phyloP scores from a whole-genome alignment of 2,797 vertebrate genomes.

The Sebastes reedi region DNA sequence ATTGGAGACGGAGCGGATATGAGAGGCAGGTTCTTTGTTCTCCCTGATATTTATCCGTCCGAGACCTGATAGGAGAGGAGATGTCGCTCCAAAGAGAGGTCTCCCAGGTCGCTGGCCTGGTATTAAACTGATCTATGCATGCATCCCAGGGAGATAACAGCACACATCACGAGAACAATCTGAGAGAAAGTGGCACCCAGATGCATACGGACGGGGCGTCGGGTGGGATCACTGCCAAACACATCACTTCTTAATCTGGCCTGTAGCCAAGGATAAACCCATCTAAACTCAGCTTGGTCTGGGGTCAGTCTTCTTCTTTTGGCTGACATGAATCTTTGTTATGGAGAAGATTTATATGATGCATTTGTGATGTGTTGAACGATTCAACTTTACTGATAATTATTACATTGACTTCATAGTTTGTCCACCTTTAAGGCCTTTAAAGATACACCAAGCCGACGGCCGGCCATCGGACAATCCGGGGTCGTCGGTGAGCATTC shows the following conservation, averaged over 20 bases:
- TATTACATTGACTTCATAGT: not conserved
- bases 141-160: constrained; percentile 54
- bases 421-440: not conserved
- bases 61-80: constrained; percentile 8
- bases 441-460: not conserved
- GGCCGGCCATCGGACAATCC: too few species aligned
- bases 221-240: constrained; percentile 12
- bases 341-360: not conserved
- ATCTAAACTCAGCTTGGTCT: not conserved
- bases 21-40: constrained; percentile 57
- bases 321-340: not conserved
- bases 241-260: constrained; percentile 3
- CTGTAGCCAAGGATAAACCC: constrained; percentile 17
- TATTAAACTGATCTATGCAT: constrained; percentile 59
- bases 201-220: not conserved
- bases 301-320: not conserved
- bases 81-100: constrained; percentile 37
- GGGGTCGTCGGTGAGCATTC: too few species aligned
- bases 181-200: constrained; percentile 29
- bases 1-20: constrained; percentile 36
- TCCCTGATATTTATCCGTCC: constrained; percentile 59
- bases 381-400: not conserved
- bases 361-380: not conserved
- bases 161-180: constrained; percentile 33
- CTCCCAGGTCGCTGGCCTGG: constrained; percentile 38